Base-by-base conservation (phyloP, 2,113 vertebrate species). In the Perccottus glenii region DNA sequence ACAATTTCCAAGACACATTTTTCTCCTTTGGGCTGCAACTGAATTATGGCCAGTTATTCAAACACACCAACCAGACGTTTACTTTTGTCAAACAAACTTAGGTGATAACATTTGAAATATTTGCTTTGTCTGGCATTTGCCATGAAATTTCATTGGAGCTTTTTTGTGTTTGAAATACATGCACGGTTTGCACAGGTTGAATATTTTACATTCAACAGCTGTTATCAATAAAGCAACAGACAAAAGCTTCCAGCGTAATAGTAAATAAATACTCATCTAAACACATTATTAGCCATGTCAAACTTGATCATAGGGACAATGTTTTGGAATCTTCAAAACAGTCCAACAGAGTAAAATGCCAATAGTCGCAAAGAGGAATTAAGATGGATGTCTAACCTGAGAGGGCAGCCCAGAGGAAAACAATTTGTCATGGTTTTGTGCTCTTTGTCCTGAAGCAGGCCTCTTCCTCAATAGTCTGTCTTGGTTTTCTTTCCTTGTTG, bases 401-500 rank as follows among this genome's bases (percentile, higher is more conserved):
- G 43, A 59, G 51, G 50, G 57, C 62, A 70, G 65, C 48, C 71
- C 10, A 38, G 19, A 67, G 45, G 65, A 55, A 75, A 75, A 52
- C 60, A 58, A 75, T 75, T 68, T 59, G 64, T 75, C 60, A 64
- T 14, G 50, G 43, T 75, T 35, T 75, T 12, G 27, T 68, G 47
- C 38, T 58, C 33, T 48, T 58, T 63, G 60, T 70, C 57, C 44
- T 11, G 10, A 4, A 19, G 19, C 49, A 32, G 15, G n/a, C 6
- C 5, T 36, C 11, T 15, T 63, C 46, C 44, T 48, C 38, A 49
- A 36, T 40, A 40, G 27, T 44, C 60, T 2, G 10, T 45, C 11
- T 49, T n/a, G 11, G 2, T 7, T 60, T 51, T 11, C 58, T 12
- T 16, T 15, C 12, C 35, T 6, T 44, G 35, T 51, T 64, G 49